phyloP scores from a whole-genome alignment of 2,888 invertebrate species.

The Tipula unca region DNA sequence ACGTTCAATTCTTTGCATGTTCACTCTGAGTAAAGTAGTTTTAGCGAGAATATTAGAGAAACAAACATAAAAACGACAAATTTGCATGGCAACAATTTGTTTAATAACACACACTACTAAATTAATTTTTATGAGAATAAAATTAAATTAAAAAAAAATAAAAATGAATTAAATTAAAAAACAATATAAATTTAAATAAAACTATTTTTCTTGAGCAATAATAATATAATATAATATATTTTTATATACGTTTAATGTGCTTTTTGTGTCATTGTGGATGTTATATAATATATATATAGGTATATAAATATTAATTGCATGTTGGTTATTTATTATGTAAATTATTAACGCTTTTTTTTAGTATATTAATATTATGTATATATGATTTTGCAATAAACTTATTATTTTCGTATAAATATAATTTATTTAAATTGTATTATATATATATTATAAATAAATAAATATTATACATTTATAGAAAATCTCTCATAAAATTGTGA shows the following conservation, averaged over 20 bases:
- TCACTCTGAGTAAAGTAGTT: background rate
- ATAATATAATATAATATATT: conserved; percentile 2
- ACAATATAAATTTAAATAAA: background rate
- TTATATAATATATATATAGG: background rate
- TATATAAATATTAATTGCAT: background rate
- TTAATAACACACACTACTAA: background rate
- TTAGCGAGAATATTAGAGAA: background rate
- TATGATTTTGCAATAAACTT: background rate
- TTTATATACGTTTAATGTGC: background rate
- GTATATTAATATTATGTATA: background rate
- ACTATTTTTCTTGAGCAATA: background rate
- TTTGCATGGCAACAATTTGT: background rate
- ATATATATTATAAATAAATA: background rate
- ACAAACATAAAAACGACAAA: background rate
- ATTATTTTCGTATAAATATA: background rate
- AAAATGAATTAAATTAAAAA: background rate
- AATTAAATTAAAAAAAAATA: background rate
- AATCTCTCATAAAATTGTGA: background rate
- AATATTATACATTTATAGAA: background rate
- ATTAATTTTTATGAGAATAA: background rate
- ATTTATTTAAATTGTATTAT: background rate
- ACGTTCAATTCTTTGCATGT: background rate
- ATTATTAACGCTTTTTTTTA: background rate
- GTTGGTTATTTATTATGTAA: background rate
- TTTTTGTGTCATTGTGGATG: background rate